phyloP scores from a whole-genome alignment of 2,797 vertebrate species.

The Syngnathus acus region DNA sequence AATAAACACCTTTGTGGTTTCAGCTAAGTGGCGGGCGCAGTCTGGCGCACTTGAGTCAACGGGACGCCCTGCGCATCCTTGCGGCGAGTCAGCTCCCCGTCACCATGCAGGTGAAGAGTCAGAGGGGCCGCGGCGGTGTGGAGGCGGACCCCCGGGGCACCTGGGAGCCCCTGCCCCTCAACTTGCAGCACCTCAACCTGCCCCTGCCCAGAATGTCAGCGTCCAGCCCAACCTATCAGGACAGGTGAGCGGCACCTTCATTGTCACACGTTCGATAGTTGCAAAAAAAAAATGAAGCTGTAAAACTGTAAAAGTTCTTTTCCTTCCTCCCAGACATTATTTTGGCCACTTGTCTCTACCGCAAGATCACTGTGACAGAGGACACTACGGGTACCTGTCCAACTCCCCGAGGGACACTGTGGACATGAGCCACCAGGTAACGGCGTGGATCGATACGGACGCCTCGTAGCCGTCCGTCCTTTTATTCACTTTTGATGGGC shows the following conservation, averaged over 20 bases:
- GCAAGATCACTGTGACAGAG: slow-evolving; percentile 61
- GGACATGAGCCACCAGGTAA: slow-evolving; percentile 61
- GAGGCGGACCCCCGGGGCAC: slow-evolving; percentile 34
- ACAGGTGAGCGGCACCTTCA: slow-evolving; percentile 48
- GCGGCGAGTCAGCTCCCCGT: slow-evolving; percentile 70
- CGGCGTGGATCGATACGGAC: neutral
- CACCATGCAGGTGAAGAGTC: slow-evolving; percentile 72
- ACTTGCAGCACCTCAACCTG: slow-evolving; percentile 62
- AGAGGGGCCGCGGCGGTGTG: slow-evolving; percentile 55
- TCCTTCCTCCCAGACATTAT: slow-evolving; percentile 50
- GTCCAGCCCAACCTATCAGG: slow-evolving; percentile 57
- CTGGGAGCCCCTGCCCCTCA: slow-evolving; percentile 67
- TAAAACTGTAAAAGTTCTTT: slow-evolving; percentile 6
- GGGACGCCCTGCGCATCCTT: slow-evolving; percentile 67
- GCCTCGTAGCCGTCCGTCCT: neutral
- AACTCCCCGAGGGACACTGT: slow-evolving; percentile 63
- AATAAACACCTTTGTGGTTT: neutral
- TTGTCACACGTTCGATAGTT: neutral
- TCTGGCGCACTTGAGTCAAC: slow-evolving; percentile 65
- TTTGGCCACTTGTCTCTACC: slow-evolving; percentile 67
- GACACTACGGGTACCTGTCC: slow-evolving; percentile 64
- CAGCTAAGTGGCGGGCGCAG: slow-evolving; percentile 64
- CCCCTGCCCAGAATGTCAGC: slow-evolving; percentile 48
- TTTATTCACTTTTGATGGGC: slow-evolving; percentile 4
- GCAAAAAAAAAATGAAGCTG: neutral